phyloP scores from a whole-genome alignment of 2,888 invertebrate genomes.

The Polydrusus pterygomalis region DNA sequence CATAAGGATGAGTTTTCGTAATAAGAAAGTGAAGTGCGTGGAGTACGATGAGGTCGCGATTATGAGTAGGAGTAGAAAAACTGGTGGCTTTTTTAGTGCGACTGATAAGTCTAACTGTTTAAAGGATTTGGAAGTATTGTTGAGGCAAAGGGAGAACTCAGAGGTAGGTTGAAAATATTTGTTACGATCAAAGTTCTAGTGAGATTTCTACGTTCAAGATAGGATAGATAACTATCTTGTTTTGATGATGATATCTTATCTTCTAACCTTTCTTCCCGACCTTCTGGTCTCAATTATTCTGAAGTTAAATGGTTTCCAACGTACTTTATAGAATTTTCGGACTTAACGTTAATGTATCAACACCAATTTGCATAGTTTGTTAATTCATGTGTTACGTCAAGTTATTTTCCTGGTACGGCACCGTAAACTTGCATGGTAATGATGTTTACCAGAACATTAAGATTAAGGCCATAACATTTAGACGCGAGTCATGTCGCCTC shows the following conservation, averaged over 20 bases:
- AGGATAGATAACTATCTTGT: not conserved
- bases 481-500: not conserved
- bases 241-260: too few species aligned
- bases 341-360: not conserved
- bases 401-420: conserved; percentile 7
- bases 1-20: conserved; percentile 75
- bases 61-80: conserved; percentile 61
- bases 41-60: conserved; percentile 61
- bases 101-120: conserved; percentile 62
- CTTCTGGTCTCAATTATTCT: too few species aligned
- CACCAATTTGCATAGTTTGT: conserved; percentile 4
- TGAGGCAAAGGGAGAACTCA: conserved; percentile 28
- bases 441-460: conserved; percentile 10
- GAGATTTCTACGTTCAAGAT: too few species aligned
- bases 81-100: conserved; percentile 59
- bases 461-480: not conserved
- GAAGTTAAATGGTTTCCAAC: too few species aligned
- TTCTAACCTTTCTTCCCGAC: too few species aligned
- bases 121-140: conserved; percentile 61
- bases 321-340: too few species aligned
- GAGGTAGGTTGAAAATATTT: conserved; percentile 42
- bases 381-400: not conserved
- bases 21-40: conserved; percentile 58
- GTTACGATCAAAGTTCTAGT: too few species aligned
- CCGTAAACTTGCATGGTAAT: conserved; percentile 7